Conservation (phyloP, 2,888 invertebrate species). For the Drosophila multiciliata region DNA sequence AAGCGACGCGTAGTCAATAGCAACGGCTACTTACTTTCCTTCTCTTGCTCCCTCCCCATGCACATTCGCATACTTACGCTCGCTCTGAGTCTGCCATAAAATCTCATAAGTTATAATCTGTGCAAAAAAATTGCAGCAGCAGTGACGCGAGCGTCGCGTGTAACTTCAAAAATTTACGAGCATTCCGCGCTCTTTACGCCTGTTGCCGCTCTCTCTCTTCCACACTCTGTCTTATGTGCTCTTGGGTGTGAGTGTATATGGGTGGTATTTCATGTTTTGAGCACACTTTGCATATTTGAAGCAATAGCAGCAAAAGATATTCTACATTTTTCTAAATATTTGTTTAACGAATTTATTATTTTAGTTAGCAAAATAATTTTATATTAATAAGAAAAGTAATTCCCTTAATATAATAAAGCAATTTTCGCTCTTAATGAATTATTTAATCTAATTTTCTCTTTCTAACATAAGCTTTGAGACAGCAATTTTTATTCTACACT, state of each 20-base stretch:
- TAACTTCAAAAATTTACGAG: constrained; percentile 56
- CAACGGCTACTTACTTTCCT: constrained; percentile 30
- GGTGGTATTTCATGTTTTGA: constrained; percentile 3
- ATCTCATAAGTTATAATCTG: constrained; percentile 71
- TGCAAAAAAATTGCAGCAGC: constrained; percentile 51
- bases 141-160: constrained; percentile 23
- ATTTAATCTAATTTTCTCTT: neutral
- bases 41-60: constrained; percentile 4
- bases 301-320: constrained; percentile 28
- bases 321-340: constrained; percentile 44
- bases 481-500: constrained; percentile 7
- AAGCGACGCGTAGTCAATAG: constrained; percentile 16
- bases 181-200: constrained; percentile 23
- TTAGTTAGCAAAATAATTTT: neutral
- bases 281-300: constrained; percentile 52
- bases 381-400: neutral
- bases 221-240: constrained; percentile 1
- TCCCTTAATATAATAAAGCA: neutral
- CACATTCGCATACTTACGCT: constrained; percentile 1
- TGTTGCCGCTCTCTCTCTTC: neutral
- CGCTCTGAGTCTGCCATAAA: constrained; percentile 5
- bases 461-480: neutral
- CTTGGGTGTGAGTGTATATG: constrained; percentile 12
- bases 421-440: neutral
- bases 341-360: neutral